phyloP scores from a whole-genome alignment of 2,113 vertebrate species.

The Neoarius graeffei region DNA sequence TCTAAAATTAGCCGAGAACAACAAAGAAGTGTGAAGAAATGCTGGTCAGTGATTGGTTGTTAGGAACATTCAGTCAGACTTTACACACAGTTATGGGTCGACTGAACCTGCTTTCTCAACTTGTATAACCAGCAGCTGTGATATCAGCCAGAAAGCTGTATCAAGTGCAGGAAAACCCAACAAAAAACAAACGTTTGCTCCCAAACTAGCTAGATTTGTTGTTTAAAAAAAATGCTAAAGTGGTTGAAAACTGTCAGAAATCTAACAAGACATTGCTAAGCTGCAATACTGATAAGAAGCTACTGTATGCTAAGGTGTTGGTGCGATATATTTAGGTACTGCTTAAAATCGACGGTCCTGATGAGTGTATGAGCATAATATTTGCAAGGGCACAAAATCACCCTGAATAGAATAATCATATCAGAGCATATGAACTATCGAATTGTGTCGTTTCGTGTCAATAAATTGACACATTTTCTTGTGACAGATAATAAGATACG shows the following conservation, averaged over 20 bases:
- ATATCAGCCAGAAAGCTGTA: neutral
- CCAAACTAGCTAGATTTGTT: neutral
- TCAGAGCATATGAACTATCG: too few relatives aligned
- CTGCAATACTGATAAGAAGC: neutral
- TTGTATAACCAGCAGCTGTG: too few relatives aligned
- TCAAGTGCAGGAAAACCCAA: neutral
- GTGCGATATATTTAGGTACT: neutral
- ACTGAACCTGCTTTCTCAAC: too few relatives aligned
- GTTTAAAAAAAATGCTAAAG: neutral
- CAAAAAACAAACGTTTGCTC: neutral
- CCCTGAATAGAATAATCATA: too few relatives aligned
- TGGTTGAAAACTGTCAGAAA: neutral
- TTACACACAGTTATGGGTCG: too few relatives aligned
- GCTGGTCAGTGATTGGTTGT: neutral
- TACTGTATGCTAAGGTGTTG: neutral
- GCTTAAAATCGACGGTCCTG: too few relatives aligned
- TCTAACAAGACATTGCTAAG: neutral
- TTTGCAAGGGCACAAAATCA: too few relatives aligned
- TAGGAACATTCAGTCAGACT: neutral
- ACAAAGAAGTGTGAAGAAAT: neutral
- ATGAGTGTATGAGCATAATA: too few relatives aligned
- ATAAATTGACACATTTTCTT: too few relatives aligned
- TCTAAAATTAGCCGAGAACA: neutral
- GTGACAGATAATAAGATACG: too few relatives aligned
- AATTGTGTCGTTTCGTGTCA: too few relatives aligned